Evolutionary conservation across 2,888 invertebrate genomes (phyloP), one percentile per base, ranked within the genome.

Genomic region (Sarcophaga rosellei): DNA sequence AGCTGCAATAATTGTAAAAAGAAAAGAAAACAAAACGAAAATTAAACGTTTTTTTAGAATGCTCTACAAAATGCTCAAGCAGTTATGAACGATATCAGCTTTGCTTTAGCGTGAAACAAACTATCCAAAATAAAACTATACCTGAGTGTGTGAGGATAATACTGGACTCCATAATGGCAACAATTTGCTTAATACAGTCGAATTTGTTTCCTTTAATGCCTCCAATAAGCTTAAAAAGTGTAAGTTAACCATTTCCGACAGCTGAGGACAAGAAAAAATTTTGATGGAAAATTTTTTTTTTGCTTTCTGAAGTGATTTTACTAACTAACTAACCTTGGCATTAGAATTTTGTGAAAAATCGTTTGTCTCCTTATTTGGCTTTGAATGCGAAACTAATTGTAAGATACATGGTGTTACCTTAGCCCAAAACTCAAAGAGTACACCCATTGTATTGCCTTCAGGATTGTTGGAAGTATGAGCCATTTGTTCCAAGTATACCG

Each of bases 371-470:
- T 95, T 94, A 90, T 98, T 97, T 93, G 97, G 95, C 95, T 97
- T 99, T 15, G 98, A 97, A 91, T 97, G 97, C 15, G 97, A 96
- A 59, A 99, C 96, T 81, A 99, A 94, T 92, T 99, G 98, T 86
- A 99, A 94, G 82, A 99, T 96, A 86, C 97, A 97, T 0, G 99
- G 99, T 61, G 99, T 99, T 8, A 99, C 97, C 93, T 99, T 97
- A 74, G 98, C 97, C 99, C 99, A 99, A 95, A 99, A 99, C 94
- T 99, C 99, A 89, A 99, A 96, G 78, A 99, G 95, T 88, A 98
- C 97, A 88, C 96, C 96, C 93, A 96, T 95, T 1, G 96, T 96
- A 90, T 96, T 96, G 17, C 95, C 95, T 91, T 97, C 97, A 59
- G 95, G 94, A 91, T 95, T 95, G 88, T 95, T 96, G 91, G 95